Evolutionary conservation across 2,888 invertebrate species (phyloP), one percentile per base, ranked within the genome.

Genomic region (Lasioglossum vierecki): DNA sequence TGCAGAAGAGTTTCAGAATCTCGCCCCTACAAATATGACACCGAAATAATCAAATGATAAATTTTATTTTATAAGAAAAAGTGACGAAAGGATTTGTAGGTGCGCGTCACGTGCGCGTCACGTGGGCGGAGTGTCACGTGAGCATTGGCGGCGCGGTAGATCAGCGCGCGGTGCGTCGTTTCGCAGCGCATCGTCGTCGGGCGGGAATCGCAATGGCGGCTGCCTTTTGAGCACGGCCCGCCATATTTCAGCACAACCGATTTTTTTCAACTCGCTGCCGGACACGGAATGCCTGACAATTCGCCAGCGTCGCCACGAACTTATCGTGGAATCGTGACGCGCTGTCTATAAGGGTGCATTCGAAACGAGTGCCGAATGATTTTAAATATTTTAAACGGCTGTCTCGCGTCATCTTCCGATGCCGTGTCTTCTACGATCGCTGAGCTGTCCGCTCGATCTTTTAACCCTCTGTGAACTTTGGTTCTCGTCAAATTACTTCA

Each of bases 231-330:
- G 60, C 76, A 79, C 78, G 74, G 66, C 18, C 84, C 90, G 83
- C 91, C 84, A 91, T 91, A 91, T 91, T 91, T 91, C 88, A 91
- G 79, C 77, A 63, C 83, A 83, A 76, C 57, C 83, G 83, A 88
- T 90, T 91, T 89, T 89, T 89, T 87, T 83, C 84, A 78, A 60
- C 82, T 83, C 73, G 80, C 81, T 22, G 63, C 60, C 49, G 78
- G 35, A 88, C 91, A 88, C 86, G 91, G 89, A 88, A 91, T 91
- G 91, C 89, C 86, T 91, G 79, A 82, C 84, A 89, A 91, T 90
- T 68, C 68, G 26, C 35, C 70, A 15, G 9, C 75, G 76, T 79
- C 74, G 80, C 70, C 73, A 76, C 76, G 49, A 57, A 70, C 76
- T 71, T 81, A 84, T 86, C 76, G 85, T 70, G 76, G 68, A 49